A percentile compares a stretch with the other conserved stretches of the same genome.
Conservation (phyloP, 2,113 vertebrate genomes). For the Cyphomyrus plagiostoma region DNA sequence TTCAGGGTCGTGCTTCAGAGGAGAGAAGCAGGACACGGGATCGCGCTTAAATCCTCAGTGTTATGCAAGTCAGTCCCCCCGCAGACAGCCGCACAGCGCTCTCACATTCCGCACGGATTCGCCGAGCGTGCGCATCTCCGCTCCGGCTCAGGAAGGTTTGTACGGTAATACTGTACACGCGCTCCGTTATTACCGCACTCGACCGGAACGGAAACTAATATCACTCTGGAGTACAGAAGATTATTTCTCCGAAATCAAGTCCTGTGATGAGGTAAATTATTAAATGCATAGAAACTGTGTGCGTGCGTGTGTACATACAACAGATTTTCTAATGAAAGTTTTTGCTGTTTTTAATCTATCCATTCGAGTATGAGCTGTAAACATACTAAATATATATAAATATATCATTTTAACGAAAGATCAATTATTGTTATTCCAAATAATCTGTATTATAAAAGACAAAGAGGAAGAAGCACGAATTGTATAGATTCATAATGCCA, state of each 20-base stretch:
- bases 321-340: neutral
- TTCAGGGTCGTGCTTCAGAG: conserved; percentile 54
- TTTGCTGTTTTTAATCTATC: neutral
- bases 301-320: neutral
- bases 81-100: conserved; percentile 10
- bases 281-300: neutral
- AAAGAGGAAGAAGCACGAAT: neutral
- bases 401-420: neutral
- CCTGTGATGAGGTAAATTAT: conserved; percentile 18
- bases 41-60: conserved; percentile 48
- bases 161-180: neutral
- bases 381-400: neutral
- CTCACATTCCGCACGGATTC: neutral
- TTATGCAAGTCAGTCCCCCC: conserved; percentile 35
- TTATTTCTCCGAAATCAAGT: neutral
- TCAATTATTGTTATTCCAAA: neutral
- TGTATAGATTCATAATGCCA: neutral
- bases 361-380: neutral
- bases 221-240: neutral
- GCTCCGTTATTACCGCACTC: neutral
- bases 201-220: neutral
- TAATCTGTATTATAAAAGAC: neutral
- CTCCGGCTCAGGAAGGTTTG: neutral
- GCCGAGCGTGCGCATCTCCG: neutral
- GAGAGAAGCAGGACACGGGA: conserved; percentile 23